phyloP scores from a whole-genome alignment of 2,797 vertebrate genomes.

The Cossypha polioptera region DNA sequence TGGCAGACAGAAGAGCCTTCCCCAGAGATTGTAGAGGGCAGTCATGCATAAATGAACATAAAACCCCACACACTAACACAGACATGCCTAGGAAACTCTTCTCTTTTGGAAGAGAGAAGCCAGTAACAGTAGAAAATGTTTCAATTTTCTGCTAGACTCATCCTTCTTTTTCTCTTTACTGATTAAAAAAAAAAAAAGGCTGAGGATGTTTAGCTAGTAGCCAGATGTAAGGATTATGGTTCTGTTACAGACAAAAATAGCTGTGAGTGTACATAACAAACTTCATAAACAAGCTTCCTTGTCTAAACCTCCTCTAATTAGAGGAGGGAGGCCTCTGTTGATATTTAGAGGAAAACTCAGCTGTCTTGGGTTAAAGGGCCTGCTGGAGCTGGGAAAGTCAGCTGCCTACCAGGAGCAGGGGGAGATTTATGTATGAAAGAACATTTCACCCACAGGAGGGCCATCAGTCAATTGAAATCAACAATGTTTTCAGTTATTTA shows the following conservation, averaged over 20 bases:
- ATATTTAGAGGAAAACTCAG: slow-evolving; percentile 34
- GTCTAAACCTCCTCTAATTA: slow-evolving; percentile 39
- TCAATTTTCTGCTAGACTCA: neutral
- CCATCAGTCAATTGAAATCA: neutral
- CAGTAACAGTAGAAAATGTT: neutral
- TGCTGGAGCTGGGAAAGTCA: slow-evolving; percentile 32
- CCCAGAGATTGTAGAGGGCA: neutral
- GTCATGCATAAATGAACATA: neutral
- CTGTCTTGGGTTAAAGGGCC: slow-evolving; percentile 25
- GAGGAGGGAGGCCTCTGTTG: slow-evolving; percentile 28
- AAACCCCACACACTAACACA: neutral
- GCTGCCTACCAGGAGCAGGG: neutral
- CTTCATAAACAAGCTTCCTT: slow-evolving; percentile 47
- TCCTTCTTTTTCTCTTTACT: neutral
- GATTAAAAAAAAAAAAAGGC: neutral
- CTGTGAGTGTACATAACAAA: neutral
- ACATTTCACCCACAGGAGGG: neutral
- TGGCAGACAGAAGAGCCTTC: neutral
- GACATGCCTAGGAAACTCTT: neutral
- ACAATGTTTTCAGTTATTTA: neutral
- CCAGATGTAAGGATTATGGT: slow-evolving; percentile 33
- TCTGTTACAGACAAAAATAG: slow-evolving; percentile 46
- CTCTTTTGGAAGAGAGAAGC: neutral
- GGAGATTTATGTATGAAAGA: neutral
- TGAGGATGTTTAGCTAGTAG: neutral